Conservation (phyloP, 1,140 invertebrate species). For the Brachionus paranguensis region DNA sequence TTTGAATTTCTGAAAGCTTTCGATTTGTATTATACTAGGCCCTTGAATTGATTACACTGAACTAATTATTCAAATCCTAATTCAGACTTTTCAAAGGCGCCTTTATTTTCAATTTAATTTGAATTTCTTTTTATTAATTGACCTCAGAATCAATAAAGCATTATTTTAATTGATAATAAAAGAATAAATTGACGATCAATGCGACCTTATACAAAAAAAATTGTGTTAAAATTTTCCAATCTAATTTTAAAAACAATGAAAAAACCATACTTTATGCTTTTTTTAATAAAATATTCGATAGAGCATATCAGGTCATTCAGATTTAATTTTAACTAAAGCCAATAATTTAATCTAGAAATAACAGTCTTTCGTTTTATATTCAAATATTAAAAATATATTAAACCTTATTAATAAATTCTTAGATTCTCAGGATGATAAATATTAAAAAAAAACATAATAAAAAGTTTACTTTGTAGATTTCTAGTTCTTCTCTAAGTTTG, state of each 20-base stretch:
- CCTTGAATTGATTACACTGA: not conserved
- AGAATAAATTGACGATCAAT: not conserved
- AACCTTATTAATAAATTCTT: not conserved
- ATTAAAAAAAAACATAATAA: not conserved
- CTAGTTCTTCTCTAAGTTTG: slow-evolving; percentile 30
- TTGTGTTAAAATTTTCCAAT: not conserved
- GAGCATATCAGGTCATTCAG: not conserved
- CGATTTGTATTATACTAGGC: not conserved
- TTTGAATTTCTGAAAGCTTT: no score
- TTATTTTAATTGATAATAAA: not conserved
- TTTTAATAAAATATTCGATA: not conserved
- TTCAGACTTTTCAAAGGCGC: not conserved
- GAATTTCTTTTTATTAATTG: not conserved
- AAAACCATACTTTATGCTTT: not conserved
- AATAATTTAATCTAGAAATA: not conserved
- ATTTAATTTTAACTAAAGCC: not conserved
- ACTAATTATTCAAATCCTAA: not conserved
- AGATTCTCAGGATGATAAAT: not conserved
- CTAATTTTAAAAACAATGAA: not conserved
- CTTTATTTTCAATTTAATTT: not conserved
- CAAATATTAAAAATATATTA: not conserved
- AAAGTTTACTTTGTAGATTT: slow-evolving; percentile 21
- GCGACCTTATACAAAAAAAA: no score
- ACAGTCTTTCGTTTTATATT: not conserved
- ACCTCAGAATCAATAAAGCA: not conserved